phyloP scores from a whole-genome alignment of 1,140 invertebrate species.

The Hycleus cichorii region DNA sequence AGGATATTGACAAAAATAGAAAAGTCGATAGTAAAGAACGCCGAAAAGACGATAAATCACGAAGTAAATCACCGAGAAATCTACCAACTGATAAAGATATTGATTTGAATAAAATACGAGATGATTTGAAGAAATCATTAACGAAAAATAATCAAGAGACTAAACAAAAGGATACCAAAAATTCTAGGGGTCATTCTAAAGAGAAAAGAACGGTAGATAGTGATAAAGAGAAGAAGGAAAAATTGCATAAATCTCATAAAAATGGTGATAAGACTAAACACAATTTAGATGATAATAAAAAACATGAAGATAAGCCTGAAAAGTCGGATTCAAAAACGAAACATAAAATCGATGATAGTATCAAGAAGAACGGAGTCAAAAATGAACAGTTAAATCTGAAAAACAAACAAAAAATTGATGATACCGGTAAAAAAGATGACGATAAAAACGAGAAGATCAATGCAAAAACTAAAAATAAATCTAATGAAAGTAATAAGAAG shows the following conservation, averaged over 20 bases:
- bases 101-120: background rate
- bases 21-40: background rate
- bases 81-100: background rate
- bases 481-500: too few relatives aligned
- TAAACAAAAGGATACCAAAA: background rate
- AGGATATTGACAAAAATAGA: background rate
- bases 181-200: constrained; percentile 5
- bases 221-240: background rate
- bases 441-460: background rate
- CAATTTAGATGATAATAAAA: background rate
- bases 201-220: background rate
- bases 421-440: background rate
- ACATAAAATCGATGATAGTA: background rate
- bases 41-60: background rate
- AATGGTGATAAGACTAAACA: background rate
- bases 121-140: background rate
- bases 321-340: background rate
- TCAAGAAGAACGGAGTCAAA: too few relatives aligned
- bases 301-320: background rate
- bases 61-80: constrained; percentile 4
- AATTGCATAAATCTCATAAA: background rate
- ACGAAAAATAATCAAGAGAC: background rate
- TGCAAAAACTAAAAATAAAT: too few relatives aligned
- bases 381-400: too few relatives aligned
- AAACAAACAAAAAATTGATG: background rate